Conservation (phyloP, 2,888 invertebrate genomes). For the Cryptosula pallasiana region DNA sequence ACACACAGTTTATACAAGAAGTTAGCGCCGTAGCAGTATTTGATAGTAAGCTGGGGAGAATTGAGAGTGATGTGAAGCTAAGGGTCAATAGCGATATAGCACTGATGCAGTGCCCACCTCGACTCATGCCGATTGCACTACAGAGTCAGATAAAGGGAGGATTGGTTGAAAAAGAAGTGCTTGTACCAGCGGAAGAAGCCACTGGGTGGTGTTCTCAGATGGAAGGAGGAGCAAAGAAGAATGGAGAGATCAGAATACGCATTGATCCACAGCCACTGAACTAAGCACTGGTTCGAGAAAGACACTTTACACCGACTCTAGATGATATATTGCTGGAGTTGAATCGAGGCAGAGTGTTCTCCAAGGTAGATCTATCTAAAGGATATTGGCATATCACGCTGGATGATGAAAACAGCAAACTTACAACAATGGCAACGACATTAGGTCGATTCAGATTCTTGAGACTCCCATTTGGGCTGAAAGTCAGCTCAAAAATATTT, state of each 20-base stretch:
- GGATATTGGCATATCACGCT: not conserved
- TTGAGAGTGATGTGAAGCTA: not conserved
- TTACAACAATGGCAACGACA: conserved; percentile 6
- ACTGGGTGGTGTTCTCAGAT: not conserved
- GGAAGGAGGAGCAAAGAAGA: not conserved
- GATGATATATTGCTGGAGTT: not conserved
- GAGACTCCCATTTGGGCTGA: conserved; percentile 29
- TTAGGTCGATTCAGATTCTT: conserved; percentile 17
- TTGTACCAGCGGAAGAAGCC: not conserved
- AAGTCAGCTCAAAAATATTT: conserved; percentile 28
- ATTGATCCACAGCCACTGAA: conserved; percentile 15
- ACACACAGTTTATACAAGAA: not conserved
- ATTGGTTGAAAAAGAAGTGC: not conserved
- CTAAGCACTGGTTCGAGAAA: conserved; percentile 21
- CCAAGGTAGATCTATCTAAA: not conserved
- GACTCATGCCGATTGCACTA: not conserved
- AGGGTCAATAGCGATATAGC: not conserved
- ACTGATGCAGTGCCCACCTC: not conserved
- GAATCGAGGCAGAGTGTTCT: conserved; percentile 2
- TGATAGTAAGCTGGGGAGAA: not conserved
- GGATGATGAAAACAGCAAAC: conserved; percentile 5
- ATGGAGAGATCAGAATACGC: conserved; percentile 7
- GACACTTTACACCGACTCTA: conserved; percentile 6
- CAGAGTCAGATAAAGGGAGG: not conserved
- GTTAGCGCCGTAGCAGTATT: not conserved